Percentiles rank a stretch among this genome's conserved stretches.
phyloP scores from a whole-genome alignment of 2,888 invertebrate genomes.

The Mechanitis messenoides region DNA sequence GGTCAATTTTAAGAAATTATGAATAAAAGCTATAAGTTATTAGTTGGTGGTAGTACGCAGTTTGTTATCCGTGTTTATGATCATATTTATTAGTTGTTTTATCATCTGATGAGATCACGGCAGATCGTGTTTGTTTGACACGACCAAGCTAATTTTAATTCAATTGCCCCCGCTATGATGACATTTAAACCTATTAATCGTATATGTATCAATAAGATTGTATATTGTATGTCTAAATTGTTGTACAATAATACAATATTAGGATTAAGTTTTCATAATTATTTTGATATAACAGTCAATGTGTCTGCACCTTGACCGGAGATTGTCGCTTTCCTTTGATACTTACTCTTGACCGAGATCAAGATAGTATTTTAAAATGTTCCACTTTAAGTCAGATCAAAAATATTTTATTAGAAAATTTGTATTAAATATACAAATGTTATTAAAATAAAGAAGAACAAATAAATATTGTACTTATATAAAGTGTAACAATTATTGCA shows the following conservation, averaged over 20 bases:
- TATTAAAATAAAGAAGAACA: too few relatives aligned
- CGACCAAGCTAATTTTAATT: too few relatives aligned
- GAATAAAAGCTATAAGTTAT: too few relatives aligned
- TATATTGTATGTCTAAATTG: too few relatives aligned
- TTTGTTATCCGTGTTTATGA: constrained; percentile 17
- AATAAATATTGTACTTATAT: too few relatives aligned
- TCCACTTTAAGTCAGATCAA: background rate
- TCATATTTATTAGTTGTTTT: constrained; percentile 10
- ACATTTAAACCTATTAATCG: too few relatives aligned
- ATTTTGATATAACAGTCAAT: constrained; percentile 11
- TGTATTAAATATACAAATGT: too few relatives aligned
- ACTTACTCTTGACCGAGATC: constrained; percentile 34
- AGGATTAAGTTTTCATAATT: background rate
- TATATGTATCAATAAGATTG: too few relatives aligned
- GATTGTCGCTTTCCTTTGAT: constrained; percentile 34
- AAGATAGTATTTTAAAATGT: constrained; percentile 13
- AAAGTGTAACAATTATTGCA: too few relatives aligned
- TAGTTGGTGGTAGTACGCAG: background rate
- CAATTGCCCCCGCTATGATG: too few relatives aligned
- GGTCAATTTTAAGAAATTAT: too few relatives aligned
- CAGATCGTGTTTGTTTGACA: constrained; percentile 8
- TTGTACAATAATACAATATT: too few relatives aligned
- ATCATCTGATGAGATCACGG: constrained; percentile 18
- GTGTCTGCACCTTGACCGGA: constrained; percentile 33
- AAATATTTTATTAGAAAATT: background rate